Evolutionary conservation across 37 sponge, comb jelly and placozoan genomes (phyloP), one percentile per base, ranked within the genome.

Genomic region (Dysidea cf. avara): DNA sequence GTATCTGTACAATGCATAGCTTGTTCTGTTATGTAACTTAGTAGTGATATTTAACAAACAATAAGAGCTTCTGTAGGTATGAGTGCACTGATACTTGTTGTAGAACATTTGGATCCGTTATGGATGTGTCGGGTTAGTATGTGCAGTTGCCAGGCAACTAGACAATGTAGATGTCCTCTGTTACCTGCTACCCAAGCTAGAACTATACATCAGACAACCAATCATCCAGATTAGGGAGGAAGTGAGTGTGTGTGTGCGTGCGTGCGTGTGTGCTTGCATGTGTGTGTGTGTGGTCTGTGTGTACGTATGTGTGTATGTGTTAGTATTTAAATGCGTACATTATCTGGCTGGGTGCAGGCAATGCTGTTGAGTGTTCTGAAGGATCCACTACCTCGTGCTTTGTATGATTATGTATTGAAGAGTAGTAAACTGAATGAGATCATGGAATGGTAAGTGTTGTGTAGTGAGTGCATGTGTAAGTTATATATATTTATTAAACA

Each of bases 41-140:
- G 16, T 16, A 12, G 16, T 49, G 51, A 12, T 17, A 17, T 60
- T 17, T 18, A 49, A 49, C 51, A 17, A 16, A 49, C 51, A n/a
- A n/a, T n/a, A n/a, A n/a, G n/a, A n/a, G n/a, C n/a, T n/a, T n/a
- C n/a, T n/a, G n/a, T n/a, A n/a, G n/a, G n/a, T n/a, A n/a, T n/a
- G n/a, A n/a, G n/a, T n/a, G n/a, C n/a, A n/a, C n/a, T n/a, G n/a
- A n/a, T n/a, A n/a, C n/a, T n/a, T n/a, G n/a, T 9, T 18, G 12
- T 48, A 92, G 93, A 90, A 97, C 65, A 64, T 90, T 17, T 97
- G 97, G 97, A 74, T 90, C 26, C 56, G 92, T 16, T 90, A 97
- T 74, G 83, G 80, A 7, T 78, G 89, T 14, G 86, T 93, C 0
- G 94, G 97, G 11, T 93, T 93, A 55, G 66, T 97, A 18, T 53